A percentile compares a stretch with the other conserved stretches of the same genome.
phyloP scores from a whole-genome alignment of 2,888 invertebrate genomes.

The Sinotaia quadrata region DNA sequence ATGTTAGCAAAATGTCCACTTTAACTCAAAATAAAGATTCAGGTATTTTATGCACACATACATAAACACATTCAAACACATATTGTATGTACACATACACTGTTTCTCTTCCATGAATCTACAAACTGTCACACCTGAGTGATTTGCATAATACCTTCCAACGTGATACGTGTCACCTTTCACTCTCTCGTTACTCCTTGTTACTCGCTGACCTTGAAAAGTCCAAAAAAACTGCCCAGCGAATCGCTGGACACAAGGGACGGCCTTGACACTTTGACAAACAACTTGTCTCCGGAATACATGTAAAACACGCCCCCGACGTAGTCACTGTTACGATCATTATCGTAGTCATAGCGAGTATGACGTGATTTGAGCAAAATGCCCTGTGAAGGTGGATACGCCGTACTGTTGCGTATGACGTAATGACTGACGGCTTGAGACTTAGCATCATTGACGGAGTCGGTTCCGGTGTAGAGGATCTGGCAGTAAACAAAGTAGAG shows the following conservation, averaged over 20 bases:
- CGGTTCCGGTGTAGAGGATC: conserved; percentile 16
- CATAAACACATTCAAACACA: no score
- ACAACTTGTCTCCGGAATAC: conserved; percentile 45
- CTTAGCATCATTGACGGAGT: background rate
- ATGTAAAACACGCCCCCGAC: conserved; percentile 44
- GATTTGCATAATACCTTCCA: no score
- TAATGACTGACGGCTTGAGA: conserved; percentile 21
- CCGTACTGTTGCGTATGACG: conserved; percentile 44
- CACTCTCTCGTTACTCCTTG: no score
- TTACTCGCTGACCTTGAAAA: conserved; percentile 31
- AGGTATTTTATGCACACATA: no score
- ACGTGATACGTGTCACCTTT: no score
- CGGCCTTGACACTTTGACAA: conserved; percentile 43
- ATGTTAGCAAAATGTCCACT: no score
- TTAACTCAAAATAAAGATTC: no score
- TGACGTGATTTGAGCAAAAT: conserved; percentile 44
- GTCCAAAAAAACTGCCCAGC: conserved; percentile 34
- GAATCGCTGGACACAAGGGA: conserved; percentile 32
- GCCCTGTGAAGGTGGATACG: conserved; percentile 43
- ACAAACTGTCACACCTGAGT: no score
- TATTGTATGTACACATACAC: no score
- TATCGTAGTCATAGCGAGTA: conserved; percentile 46
- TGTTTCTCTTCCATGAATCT: no score
- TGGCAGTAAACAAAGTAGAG: conserved; percentile 26
- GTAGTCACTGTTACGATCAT: conserved; percentile 46